phyloP scores from a whole-genome alignment of 2,113 vertebrate genomes.

The Mastomys natalensis region DNA sequence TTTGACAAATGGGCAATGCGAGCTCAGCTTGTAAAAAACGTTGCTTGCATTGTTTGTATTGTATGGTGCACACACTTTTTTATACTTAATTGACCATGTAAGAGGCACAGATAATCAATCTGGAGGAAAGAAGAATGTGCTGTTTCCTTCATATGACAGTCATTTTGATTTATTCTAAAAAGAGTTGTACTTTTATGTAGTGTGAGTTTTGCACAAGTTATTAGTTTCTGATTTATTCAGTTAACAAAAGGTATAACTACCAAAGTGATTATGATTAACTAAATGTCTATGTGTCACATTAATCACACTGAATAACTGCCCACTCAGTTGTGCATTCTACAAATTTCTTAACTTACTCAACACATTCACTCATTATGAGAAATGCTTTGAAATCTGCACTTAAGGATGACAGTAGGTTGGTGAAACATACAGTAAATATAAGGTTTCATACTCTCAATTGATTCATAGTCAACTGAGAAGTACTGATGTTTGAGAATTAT shows the following conservation, averaged over 20 bases:
- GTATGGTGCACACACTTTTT: background rate
- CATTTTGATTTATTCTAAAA: background rate
- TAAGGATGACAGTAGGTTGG: rapidly evolving
- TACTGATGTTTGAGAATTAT: background rate
- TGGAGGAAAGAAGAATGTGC: background rate
- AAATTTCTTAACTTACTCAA: background rate
- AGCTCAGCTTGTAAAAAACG: background rate
- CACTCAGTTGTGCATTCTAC: background rate
- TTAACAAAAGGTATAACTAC: background rate
- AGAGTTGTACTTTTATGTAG: background rate
- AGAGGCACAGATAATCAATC: background rate
- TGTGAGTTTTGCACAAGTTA: background rate
- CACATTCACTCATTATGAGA: background rate
- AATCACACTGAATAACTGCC: background rate
- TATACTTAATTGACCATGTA: background rate
- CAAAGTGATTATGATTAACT: background rate
- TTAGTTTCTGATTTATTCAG: background rate
- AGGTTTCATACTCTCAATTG: background rate
- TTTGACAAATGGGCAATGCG: background rate
- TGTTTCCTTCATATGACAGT: background rate
- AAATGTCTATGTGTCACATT: background rate
- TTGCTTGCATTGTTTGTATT: background rate
- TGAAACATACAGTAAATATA: background rate
- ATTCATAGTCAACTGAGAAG: background rate
- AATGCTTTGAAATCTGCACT: background rate